These are phyloP conservation scores for Pseudoips prasinana DNA, from an alignment of 2,888 invertebrate genomes.

Conservation along the genomic window DNA sequence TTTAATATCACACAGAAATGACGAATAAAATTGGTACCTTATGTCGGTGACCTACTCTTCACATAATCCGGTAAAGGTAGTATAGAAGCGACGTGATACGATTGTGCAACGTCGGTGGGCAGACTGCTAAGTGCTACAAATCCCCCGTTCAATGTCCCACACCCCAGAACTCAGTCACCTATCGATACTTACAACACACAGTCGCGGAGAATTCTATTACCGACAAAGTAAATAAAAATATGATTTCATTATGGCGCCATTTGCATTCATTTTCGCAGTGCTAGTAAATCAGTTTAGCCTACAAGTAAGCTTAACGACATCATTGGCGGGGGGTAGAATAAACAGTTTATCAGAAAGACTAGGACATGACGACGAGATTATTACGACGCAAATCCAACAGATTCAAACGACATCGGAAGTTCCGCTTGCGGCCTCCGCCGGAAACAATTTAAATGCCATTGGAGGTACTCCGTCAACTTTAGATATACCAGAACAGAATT, in stretches of 20 bases:
- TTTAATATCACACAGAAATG: no score
- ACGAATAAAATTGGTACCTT: no score
- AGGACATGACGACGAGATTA: slow-evolving; percentile 36
- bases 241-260: slow-evolving; percentile 46
- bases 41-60: slow-evolving; percentile 26
- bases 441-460: slow-evolving; percentile 71
- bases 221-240: slow-evolving; percentile 36
- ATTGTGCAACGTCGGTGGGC: slow-evolving; percentile 68
- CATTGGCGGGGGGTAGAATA: slow-evolving; percentile 39
- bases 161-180: slow-evolving; percentile 44
- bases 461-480: slow-evolving; percentile 38
- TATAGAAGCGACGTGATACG: slow-evolving; percentile 59
- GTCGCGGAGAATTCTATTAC: slow-evolving; percentile 25
- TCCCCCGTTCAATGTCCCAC: slow-evolving; percentile 61
- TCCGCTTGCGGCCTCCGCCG: slow-evolving; percentile 56
- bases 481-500: slow-evolving; percentile 55
- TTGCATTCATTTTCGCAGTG: slow-evolving; percentile 48
- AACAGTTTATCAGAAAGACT: slow-evolving; percentile 43
- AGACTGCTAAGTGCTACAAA: slow-evolving; percentile 80
- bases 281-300: slow-evolving; percentile 50
- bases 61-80: slow-evolving; percentile 68
- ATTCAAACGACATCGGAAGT: slow-evolving; percentile 64
- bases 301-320: slow-evolving; percentile 41
- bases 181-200: slow-evolving; percentile 41
- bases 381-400: slow-evolving; percentile 60